Base-by-base conservation (phyloP, 1,140 invertebrate genomes). In the Telenomus remus region DNA sequence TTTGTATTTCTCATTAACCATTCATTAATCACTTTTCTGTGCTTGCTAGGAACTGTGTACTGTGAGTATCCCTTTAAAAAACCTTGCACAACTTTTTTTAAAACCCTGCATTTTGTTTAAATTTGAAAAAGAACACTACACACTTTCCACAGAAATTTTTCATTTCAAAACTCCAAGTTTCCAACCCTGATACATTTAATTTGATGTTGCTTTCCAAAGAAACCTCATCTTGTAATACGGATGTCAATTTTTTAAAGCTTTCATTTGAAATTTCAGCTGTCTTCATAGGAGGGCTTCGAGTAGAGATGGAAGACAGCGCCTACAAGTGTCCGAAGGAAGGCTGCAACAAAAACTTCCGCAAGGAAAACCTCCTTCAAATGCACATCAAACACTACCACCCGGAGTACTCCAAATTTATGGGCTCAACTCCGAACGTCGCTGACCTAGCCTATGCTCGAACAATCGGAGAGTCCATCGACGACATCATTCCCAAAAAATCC, bases 381-480 rank as follows among this genome's bases (percentile, higher is more conserved):
- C 95, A 97, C 79, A 93, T 96, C n/a, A 96, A 96, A 78, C 95
- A 96, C 85, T 96, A 96, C 81, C 95, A 97, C 87, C 91, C 92
- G 0, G 94, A 96, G 72, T 90, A 94, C 71, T 91, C 90, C 0
- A 92, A 94, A 80, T 92, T 92, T 82, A 84, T 95, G 42, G 93
- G 93, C 5, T 90, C 90, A 6, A 95, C 94, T 2, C 94, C 94
- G 12, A 96, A 96, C 86, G 95, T 96, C 53, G 91, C 94, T 15
- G 95, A 96, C 83, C 86, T 96, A 53, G 95, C 95, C 0, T 93
- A 94, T 70, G 94, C 94, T 10, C 89, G 95, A 74, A 93, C 92
- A 1, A 91, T 91, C 9, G 91, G 91, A 1, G 90, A 91, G 76
- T 89, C 89, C 6, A 82, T 88, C 15, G 87, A 89, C 13, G 85